Base-by-base conservation (phyloP, 2,888 invertebrate species). In the Drosophila paranaensis region DNA sequence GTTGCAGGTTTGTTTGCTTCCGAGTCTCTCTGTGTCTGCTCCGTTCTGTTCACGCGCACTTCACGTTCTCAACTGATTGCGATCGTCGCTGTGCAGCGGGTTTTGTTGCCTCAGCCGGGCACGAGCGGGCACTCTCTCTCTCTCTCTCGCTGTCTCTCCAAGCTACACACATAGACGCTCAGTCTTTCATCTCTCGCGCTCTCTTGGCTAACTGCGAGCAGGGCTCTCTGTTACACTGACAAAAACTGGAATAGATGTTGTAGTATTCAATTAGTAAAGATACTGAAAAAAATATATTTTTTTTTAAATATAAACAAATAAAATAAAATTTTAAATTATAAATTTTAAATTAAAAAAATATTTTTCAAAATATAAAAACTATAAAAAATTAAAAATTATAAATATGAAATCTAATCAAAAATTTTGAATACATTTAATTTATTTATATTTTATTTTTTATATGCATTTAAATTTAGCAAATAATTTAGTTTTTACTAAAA, bases 61-160 rank as follows among this genome's bases (percentile, higher is more conserved):
- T 78, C 79, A 79, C 76, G 81, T 79, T 74, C 73, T 77, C 84
- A 74, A 89, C 86, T 89, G 89, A 81, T 74, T 80, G 72, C 73
- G 88, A 85, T 88, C 85, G 79, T 56, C 54, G 43, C 40, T 62
- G 66, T 75, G 82, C 82, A 79, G 70, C 76, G 85, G 54, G 80
- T 89, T 89, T 89, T 90, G 90, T 85, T 86, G 74, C 50, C 74
- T 71, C 48, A 30, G 56, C 43, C 61, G 39, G 30, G 14, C 43
- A 33, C 61, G 45, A 57, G 46, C 46, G 40, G 69, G 42, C 55
- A 20, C 53, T 11, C 48, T 45, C 30, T 40, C 40, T 10, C 5
- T 11, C 60, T n/a, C 51, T 11, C 35, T 33, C 16, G 9, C 42
- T 42, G 9, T 37, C 61, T 51, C 43, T 54, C 60, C 48, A 30